Evolutionary conservation across 2,888 invertebrate species (phyloP).

Genomic region (Drosophila anomelani): DNA sequence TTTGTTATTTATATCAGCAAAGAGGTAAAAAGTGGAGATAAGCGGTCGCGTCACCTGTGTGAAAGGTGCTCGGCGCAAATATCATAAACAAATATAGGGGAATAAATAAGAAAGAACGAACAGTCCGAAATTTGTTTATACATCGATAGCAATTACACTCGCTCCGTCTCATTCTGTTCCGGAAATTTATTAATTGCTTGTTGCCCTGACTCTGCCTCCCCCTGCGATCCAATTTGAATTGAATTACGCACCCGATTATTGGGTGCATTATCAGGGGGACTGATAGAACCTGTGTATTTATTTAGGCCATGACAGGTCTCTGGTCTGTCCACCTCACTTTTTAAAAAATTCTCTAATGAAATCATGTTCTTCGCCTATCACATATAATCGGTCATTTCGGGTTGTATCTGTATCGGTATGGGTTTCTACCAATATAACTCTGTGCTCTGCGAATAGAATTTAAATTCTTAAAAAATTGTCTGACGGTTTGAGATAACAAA

Average conservation of each 20-base stretch:
- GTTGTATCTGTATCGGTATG: background rate
- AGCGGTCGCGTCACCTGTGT: constrained; percentile 49
- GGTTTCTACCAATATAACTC: background rate
- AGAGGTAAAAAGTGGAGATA: constrained; percentile 53
- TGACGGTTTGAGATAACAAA: constrained; percentile 20
- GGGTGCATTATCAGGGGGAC: constrained; percentile 51
- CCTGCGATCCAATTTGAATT: constrained; percentile 66
- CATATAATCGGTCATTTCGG: constrained; percentile 32
- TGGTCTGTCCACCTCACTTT: constrained; percentile 12
- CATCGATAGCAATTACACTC: constrained; percentile 60
- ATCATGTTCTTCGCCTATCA: constrained; percentile 42
- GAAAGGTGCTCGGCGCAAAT: constrained; percentile 55
- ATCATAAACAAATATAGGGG: constrained; percentile 55
- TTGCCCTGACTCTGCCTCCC: constrained; percentile 25
- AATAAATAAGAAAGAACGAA: constrained; percentile 44
- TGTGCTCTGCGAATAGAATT: constrained; percentile 22
- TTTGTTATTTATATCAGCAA: constrained; percentile 68
- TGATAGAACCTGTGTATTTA: constrained; percentile 51
- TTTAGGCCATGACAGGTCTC: constrained; percentile 63
- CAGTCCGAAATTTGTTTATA: constrained; percentile 66
- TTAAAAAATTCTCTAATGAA: constrained; percentile 56
- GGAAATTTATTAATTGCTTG: constrained; percentile 75
- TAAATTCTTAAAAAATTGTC: constrained; percentile 21
- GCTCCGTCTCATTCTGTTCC: constrained; percentile 17
- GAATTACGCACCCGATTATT: constrained; percentile 72